Percentiles rank a stretch among this genome's conserved stretches.
phyloP scores from a whole-genome alignment of 2,888 invertebrate species.

The Sinopyrophorus schimmeli region DNA sequence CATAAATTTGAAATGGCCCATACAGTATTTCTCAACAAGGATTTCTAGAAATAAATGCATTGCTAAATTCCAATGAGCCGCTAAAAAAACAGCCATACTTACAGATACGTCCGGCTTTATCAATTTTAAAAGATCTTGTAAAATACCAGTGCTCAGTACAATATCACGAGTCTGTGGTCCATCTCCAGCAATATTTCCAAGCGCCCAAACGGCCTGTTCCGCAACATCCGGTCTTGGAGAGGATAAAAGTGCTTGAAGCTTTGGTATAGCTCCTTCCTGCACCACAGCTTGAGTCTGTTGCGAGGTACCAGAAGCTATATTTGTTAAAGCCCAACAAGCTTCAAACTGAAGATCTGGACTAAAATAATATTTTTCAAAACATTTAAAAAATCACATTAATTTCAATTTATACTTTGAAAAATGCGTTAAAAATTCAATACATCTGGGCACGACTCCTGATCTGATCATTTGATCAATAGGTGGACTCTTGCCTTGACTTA shows the following conservation, averaged over 20 bases:
- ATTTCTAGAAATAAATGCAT: no score
- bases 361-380: constrained; percentile 38
- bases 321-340: constrained; percentile 96
- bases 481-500: constrained; percentile 87
- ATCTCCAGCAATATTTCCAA: constrained; percentile 98
- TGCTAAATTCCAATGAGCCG: no score
- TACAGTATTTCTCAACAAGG: constrained; percentile 78
- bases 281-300: constrained; percentile 90
- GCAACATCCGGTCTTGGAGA: constrained; percentile 72
- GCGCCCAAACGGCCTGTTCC: constrained; percentile 96
- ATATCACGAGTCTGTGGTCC: constrained; percentile 79
- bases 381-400: neutral
- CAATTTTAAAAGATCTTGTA: constrained; percentile 71
- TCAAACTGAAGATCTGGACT: constrained; percentile 87
- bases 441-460: constrained; percentile 80
- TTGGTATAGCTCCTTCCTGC: constrained; percentile 81
- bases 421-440: constrained; percentile 74
- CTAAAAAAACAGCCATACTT: no score
- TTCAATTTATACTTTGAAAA: constrained; percentile 68
- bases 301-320: constrained; percentile 93
- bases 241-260: constrained; percentile 72
- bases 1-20: constrained; percentile 95
- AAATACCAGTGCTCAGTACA: constrained; percentile 72
- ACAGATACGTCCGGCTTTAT: constrained; percentile 65
- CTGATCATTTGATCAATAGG: constrained; percentile 86